Percentiles rank a stretch among this genome's conserved stretches.
Conservation (phyloP, 1,140 invertebrate genomes). For the Drosophila sproati region DNA sequence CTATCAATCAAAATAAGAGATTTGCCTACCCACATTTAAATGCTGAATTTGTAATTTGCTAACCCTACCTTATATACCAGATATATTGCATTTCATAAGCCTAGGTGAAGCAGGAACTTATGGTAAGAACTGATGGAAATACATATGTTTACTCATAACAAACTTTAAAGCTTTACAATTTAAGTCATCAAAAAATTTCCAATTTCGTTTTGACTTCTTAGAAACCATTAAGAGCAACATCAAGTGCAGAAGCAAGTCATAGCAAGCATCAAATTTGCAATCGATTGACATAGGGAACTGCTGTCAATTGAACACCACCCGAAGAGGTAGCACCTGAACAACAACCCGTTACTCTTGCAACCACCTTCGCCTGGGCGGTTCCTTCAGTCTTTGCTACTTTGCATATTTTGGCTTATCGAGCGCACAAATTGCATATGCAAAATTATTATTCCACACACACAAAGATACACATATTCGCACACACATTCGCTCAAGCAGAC, state of each 20-base stretch:
- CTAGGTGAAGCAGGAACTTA: no score
- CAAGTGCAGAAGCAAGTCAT: neutral
- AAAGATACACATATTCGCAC: slow-evolving; percentile 14
- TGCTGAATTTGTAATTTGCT: neutral
- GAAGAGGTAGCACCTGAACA: neutral
- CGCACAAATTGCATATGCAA: slow-evolving; percentile 67
- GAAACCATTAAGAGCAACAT: neutral
- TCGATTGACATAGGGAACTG: slow-evolving; percentile 4
- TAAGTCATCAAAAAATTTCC: neutral
- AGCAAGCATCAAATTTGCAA: slow-evolving; percentile 1
- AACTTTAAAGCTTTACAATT: neutral
- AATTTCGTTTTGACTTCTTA: neutral
- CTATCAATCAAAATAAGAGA: neutral
- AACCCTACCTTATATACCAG: no score
- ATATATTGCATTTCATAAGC: no score
- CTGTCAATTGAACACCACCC: slow-evolving; percentile 19
- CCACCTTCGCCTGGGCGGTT: no score
- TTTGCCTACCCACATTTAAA: neutral
- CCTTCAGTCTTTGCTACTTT: slow-evolving; percentile 52
- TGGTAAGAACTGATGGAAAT: no score
- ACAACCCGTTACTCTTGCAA: neutral
- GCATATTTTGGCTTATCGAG: slow-evolving; percentile 65
- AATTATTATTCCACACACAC: slow-evolving; percentile 56
- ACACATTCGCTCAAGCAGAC: neutral
- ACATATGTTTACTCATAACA: neutral